These are phyloP conservation scores for Sitobion miscanthi DNA, from an alignment of 1,140 invertebrate species.

Conservation along the genomic window DNA sequence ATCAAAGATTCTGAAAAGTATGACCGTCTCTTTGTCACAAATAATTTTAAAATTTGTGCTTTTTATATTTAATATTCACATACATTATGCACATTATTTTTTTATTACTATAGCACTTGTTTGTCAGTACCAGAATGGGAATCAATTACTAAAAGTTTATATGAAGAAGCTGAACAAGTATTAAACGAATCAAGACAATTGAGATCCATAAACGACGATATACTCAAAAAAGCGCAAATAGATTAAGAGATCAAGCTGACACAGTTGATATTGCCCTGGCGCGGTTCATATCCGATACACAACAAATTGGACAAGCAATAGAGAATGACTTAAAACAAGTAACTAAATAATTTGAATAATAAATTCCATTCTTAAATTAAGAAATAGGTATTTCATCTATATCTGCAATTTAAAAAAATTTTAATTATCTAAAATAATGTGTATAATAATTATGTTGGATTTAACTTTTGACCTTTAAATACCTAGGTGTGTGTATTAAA, in stretches of 20 bases:
- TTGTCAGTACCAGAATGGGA: slow-evolving; percentile 42
- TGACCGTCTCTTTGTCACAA: not conserved
- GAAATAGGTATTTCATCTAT: not conserved
- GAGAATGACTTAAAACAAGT: slow-evolving; percentile 72
- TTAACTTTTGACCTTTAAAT: no score
- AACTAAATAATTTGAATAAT: slow-evolving; percentile 37
- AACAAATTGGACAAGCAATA: slow-evolving; percentile 71
- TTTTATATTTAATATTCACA: not conserved
- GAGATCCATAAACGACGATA: slow-evolving; percentile 68
- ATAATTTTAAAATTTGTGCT: not conserved
- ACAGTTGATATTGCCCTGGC: slow-evolving; percentile 72
- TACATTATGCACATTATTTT: not conserved
- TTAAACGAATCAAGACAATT: slow-evolving; percentile 63
- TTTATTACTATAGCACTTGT: not conserved
- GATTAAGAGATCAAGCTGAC: slow-evolving; percentile 76
- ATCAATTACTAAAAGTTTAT: slow-evolving; percentile 64
- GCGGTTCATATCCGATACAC: slow-evolving; percentile 69
- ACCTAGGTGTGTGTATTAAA: no score
- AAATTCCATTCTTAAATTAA: not conserved
- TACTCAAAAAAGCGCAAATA: slow-evolving; percentile 72
- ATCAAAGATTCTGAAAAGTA: slow-evolving; percentile 35
- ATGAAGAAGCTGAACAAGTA: slow-evolving; percentile 71
- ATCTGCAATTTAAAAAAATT: no score
- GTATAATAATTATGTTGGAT: no score
- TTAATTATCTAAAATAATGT: no score